Evolutionary conservation across 2,888 invertebrate species (phyloP).

Genomic region (Acronicta psi): DNA sequence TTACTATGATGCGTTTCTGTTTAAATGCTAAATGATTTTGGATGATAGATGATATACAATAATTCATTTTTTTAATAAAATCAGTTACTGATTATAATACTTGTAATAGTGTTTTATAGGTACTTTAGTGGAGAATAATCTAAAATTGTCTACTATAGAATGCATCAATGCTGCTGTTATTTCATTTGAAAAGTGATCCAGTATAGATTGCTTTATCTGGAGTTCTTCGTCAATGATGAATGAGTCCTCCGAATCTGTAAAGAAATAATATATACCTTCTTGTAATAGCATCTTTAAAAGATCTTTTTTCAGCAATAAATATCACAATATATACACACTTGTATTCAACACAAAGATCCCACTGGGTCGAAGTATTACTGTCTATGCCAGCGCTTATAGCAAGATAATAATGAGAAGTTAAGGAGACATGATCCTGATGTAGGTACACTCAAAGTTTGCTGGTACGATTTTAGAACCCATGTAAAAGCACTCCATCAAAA

Average conservation of each 20-base stretch:
- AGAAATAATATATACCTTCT: too few species aligned
- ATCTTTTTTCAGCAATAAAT: too few species aligned
- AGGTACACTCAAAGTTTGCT: too few species aligned
- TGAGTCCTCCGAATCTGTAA: constrained; percentile 68
- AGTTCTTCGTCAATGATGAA: constrained; percentile 68
- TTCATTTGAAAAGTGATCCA: constrained; percentile 82
- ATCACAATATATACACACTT: too few species aligned
- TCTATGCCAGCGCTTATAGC: too few species aligned
- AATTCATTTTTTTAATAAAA: not conserved
- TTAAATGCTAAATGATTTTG: constrained; percentile 8
- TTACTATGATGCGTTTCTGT: constrained; percentile 37
- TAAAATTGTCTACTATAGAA: constrained; percentile 79
- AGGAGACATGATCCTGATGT: too few species aligned
- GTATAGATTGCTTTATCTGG: constrained; percentile 63
- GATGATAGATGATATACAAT: constrained; percentile 3
- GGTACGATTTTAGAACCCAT: too few species aligned
- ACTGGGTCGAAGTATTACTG: too few species aligned
- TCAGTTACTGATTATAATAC: constrained; percentile 55
- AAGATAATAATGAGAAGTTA: too few species aligned
- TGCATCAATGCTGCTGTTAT: constrained; percentile 80
- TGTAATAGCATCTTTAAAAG: too few species aligned
- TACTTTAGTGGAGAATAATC: constrained; percentile 75
- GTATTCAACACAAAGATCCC: too few species aligned
- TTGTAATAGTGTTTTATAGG: constrained; percentile 80
- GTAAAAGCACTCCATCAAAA: too few species aligned